Evolutionary conservation across 2,113 vertebrate species (phyloP).

Genomic region (Cheirogaleus medius): DNA sequence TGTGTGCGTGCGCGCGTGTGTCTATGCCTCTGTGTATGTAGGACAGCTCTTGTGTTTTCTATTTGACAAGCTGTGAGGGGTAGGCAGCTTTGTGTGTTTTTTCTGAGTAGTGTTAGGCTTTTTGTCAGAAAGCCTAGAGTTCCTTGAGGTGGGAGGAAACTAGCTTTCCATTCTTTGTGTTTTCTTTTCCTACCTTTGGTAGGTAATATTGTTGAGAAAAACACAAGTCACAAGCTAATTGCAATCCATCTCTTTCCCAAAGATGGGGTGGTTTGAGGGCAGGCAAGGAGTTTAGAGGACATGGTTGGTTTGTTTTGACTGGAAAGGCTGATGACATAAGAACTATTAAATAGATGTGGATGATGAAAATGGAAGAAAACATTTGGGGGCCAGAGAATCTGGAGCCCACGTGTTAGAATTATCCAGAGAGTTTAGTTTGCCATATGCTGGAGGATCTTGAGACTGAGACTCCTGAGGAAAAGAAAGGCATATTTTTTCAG

Average conservation of each 20-base stretch:
- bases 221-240: not conserved
- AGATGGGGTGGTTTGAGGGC: not conserved
- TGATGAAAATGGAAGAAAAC: not conserved
- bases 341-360: not conserved
- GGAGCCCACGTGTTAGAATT: not conserved
- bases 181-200: not conserved
- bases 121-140: not conserved
- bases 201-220: not conserved
- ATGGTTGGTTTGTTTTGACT: not conserved
- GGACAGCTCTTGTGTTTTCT: not conserved
- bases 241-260: not conserved
- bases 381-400: not conserved
- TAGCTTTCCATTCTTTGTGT: not conserved
- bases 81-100: not conserved
- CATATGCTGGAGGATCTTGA: conserved; percentile 15
- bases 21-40: conserved; percentile 34
- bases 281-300: not conserved
- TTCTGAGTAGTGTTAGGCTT: not conserved
- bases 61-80: not conserved
- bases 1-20: not conserved
- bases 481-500: conserved; percentile 10
- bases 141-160: not conserved
- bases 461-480: not conserved
- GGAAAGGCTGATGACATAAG: not conserved
- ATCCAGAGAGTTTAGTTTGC: not conserved